phyloP scores from a whole-genome alignment of 2,888 invertebrate genomes.

The Drosophila dives region DNA sequence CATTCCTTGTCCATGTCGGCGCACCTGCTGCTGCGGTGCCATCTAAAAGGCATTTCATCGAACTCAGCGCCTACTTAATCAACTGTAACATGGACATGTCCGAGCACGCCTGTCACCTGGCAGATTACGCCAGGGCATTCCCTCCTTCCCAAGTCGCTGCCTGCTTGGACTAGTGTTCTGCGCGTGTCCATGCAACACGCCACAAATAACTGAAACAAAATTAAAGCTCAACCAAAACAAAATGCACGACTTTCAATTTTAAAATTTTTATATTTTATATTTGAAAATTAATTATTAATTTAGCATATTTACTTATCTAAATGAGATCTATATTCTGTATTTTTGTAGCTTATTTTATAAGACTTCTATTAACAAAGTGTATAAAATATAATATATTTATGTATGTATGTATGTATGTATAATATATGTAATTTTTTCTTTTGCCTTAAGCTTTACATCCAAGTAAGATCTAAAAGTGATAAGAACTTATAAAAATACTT shows the following conservation, averaged over 20 bases:
- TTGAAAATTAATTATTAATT: neutral
- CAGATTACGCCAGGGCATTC: conserved; percentile 47
- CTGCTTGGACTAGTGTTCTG: conserved; percentile 6
- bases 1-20: neutral
- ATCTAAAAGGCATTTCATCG: conserved; percentile 78
- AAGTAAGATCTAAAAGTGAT: neutral
- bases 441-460: neutral
- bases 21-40: conserved; percentile 44
- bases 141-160: conserved; percentile 3
- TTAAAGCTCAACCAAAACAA: neutral
- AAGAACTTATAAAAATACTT: neutral
- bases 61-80: conserved; percentile 80
- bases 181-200: neutral
- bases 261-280: neutral
- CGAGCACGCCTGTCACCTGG: conserved; percentile 68
- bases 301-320: neutral
- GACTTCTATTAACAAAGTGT: neutral
- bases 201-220: neutral
- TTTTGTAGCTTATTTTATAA: neutral
- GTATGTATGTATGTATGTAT: no score
- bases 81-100: conserved; percentile 74
- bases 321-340: neutral
- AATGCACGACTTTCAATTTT: neutral
- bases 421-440: neutral
- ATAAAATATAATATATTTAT: neutral